Evolutionary conservation across 37 sponge, comb jelly and placozoan species (phyloP), one percentile per base, ranked within the genome.

Genomic region (Theonella swinhoei): DNA sequence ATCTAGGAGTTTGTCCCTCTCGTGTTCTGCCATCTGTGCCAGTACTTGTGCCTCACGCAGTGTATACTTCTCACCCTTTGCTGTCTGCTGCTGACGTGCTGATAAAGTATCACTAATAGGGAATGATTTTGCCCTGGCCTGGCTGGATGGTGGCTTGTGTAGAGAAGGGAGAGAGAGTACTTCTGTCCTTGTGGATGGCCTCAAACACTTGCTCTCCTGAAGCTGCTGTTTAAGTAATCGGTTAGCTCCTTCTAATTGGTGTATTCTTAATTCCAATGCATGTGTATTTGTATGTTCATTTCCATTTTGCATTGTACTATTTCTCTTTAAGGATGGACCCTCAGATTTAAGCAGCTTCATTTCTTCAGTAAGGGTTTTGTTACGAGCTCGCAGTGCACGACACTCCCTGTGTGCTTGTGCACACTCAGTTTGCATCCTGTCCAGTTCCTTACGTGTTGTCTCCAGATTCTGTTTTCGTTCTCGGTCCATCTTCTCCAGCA

Each of bases 331-430:
- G 17, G 62, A 60, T 26, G 54, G 76, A 43, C 54, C 62, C 32
- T 76, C 76, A 59, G 35, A 41, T 58, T 73, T 87, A 26, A 72
- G 61, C 24, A 40, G 33, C 66, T 94, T 90, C 70, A 83, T 39
- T 38, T 87, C 80, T 54, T 64, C 22, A 11, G 94, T 81, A 1
- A 94, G 85, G 1, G 81, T 90, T 29, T 87, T 91, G 74, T 90
- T 90, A 28, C 94, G 83, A 20, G 94, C 91, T 47, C 84, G 85
- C 23, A 87, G 76, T 72, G 94, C 94, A 32, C 24, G 70, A 34
- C 32, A 54, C 69, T 90, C 88, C 42, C 87, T 84, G 65, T 79
- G 58, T 2, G 80, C 31, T 22, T 90, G 84, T 1, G 42, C 28
- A 36, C 87, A 74, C 39, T 77, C 36, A 26, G 40, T 32, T 40